These are phyloP conservation scores for Seladonia tumulorum DNA, from an alignment of 2,888 invertebrate species.

Conservation along the genomic window DNA sequence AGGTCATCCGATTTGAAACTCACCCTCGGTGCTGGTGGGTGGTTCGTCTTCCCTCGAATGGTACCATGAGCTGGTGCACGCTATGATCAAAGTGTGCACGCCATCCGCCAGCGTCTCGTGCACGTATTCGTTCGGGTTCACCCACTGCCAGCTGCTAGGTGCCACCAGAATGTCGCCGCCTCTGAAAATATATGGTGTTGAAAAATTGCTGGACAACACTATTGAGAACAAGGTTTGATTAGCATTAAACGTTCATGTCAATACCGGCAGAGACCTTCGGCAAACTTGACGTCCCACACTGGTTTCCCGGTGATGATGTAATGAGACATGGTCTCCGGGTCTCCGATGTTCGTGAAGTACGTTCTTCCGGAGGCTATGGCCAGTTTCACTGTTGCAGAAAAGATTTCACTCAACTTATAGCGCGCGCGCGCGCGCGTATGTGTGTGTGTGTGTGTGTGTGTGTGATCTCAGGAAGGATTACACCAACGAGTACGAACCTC, in stretches of 20 bases:
- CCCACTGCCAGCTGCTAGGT: constrained; percentile 87
- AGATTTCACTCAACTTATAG: neutral
- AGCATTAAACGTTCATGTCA: neutral
- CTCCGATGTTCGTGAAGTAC: constrained; percentile 87
- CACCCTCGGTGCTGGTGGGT: constrained; percentile 39
- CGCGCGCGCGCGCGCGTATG: too few relatives aligned
- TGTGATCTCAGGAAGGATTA: neutral
- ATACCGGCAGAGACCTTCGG: constrained; percentile 80
- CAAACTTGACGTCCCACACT: constrained; percentile 86
- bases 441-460: too few relatives aligned
- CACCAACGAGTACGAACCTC: constrained; percentile 83
- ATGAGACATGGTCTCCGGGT: constrained; percentile 84
- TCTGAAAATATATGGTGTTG: constrained; percentile 62
- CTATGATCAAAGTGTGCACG: constrained; percentile 84
- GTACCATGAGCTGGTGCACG: constrained; percentile 77
- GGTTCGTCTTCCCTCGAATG: constrained; percentile 65
- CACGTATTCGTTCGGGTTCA: constrained; percentile 87
- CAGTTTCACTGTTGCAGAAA: constrained; percentile 85
- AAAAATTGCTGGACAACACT: neutral
- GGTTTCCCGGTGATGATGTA: constrained; percentile 88
- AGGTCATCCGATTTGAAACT: neutral
- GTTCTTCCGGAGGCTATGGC: constrained; percentile 87
- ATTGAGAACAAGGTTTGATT: too few relatives aligned
- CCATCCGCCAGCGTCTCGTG: constrained; percentile 86
- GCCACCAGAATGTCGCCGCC: constrained; percentile 88